A percentile compares a stretch with the other conserved stretches of the same genome.
phyloP scores from a whole-genome alignment of 2,888 invertebrate species.

The Griposia aprilina region DNA sequence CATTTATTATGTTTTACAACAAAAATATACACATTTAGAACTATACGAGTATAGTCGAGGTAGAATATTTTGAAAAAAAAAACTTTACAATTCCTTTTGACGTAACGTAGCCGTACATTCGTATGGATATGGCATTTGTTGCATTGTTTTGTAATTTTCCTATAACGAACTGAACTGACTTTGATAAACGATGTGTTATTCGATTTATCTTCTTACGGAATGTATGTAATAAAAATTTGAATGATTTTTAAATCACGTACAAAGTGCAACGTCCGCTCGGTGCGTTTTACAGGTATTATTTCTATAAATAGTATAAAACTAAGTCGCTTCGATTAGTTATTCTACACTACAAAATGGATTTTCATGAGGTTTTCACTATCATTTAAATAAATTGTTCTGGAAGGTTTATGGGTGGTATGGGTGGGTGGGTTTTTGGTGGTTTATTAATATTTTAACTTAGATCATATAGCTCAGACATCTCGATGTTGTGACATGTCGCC shows the following conservation, averaged over 20 bases:
- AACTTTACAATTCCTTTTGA: conserved; percentile 8
- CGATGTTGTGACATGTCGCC: conserved; percentile 12
- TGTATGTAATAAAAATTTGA: conserved; percentile 8
- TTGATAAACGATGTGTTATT: conserved; percentile 47
- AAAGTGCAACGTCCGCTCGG: neutral
- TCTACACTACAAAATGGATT: neutral
- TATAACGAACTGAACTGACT: conserved; percentile 42
- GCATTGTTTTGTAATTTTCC: conserved; percentile 40
- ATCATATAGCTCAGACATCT: neutral
- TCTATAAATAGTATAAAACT: conserved; percentile 3
- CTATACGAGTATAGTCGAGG: neutral
- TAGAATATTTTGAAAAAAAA: conserved; percentile 8
- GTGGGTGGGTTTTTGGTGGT: too few species aligned
- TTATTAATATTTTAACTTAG: neutral
- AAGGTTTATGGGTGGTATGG: neutral
- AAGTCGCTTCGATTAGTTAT: neutral
- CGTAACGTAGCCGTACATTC: conserved; percentile 8
- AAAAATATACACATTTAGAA: neutral
- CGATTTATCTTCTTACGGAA: conserved; percentile 34
- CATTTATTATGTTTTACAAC: conserved; percentile 9
- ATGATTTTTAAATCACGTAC: conserved; percentile 18
- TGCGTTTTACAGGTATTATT: neutral
- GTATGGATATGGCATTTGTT: conserved; percentile 36
- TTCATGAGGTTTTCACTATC: neutral
- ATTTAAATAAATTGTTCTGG: neutral